Evolutionary conservation across 2,797 vertebrate genomes (phyloP).

Genomic region (Acrossocheilus fasciatus): DNA sequence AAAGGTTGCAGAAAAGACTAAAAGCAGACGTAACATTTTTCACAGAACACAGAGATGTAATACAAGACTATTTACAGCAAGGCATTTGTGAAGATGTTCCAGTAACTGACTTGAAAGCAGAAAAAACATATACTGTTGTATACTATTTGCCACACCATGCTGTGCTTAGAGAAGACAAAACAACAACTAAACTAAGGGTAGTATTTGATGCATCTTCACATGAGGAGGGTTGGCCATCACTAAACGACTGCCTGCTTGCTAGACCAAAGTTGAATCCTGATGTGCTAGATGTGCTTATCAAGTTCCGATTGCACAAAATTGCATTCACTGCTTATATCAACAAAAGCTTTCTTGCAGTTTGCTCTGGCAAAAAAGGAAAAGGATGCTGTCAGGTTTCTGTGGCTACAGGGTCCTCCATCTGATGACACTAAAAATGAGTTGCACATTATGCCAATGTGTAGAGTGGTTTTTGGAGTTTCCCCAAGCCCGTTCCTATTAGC

Average conservation of each 20-base stretch:
- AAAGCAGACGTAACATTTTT: not conserved
- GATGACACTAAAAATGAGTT: not conserved
- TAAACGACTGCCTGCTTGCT: not conserved
- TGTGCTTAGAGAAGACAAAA: not conserved
- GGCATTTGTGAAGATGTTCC: conserved; percentile 1
- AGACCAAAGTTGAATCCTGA: not conserved
- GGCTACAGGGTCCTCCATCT: not conserved
- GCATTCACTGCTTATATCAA: not conserved
- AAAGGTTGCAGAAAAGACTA: not conserved
- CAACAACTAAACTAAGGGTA: not conserved
- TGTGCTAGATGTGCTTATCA: not conserved
- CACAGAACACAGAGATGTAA: not conserved
- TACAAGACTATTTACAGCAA: not conserved
- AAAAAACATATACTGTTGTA: not conserved
- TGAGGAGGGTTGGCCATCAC: not conserved
- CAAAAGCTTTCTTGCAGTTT: not conserved
- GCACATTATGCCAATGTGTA: not conserved
- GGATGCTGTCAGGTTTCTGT: not conserved
- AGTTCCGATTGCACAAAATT: not conserved
- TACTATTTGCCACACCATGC: not conserved
- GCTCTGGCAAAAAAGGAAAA: no score
- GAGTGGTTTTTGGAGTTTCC: not conserved
- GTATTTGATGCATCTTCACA: not conserved
- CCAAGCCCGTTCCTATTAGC: not conserved
- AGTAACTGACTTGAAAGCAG: not conserved